Conservation (phyloP, 2,888 invertebrate species). For the Brachycybe producta region DNA sequence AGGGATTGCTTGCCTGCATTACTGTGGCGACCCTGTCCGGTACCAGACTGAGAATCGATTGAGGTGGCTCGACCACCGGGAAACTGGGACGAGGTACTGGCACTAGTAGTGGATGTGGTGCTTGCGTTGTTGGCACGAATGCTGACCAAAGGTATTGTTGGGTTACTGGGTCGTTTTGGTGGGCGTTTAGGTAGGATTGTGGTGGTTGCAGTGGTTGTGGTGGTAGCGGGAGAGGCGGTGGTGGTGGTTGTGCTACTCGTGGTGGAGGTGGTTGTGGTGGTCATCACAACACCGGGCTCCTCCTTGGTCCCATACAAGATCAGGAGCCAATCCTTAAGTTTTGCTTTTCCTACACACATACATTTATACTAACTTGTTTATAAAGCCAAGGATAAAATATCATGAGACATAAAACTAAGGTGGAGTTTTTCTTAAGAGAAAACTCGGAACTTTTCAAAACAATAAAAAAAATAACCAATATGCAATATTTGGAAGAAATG, state of each 20-base stretch:
- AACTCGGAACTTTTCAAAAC: too few species aligned
- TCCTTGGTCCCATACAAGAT: conserved; percentile 33
- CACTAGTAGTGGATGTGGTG: conserved; percentile 1
- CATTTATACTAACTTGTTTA: too few species aligned
- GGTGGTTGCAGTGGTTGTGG: conserved; percentile 4
- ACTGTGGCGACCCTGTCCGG: conserved; percentile 12
- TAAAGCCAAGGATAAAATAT: too few species aligned
- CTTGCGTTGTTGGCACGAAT: too few species aligned
- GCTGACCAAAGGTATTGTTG: too few species aligned
- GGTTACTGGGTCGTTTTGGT: conserved; percentile 9
- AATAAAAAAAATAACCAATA: too few species aligned
- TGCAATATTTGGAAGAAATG: too few species aligned
- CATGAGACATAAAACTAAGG: too few species aligned
- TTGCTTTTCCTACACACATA: conserved; percentile 23
- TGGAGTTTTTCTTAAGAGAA: too few species aligned
- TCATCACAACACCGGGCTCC: conserved; percentile 14
- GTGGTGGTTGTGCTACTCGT: conserved; percentile 13
- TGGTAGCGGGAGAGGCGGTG: conserved; percentile 10
- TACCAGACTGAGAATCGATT: conserved; percentile 1
- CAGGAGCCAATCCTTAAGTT: conserved; percentile 33
- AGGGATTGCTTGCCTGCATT: conserved; percentile 20
- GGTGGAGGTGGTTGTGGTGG: conserved; percentile 11
- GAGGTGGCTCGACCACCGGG: conserved; percentile 5
- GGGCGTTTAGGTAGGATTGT: conserved; percentile 6
- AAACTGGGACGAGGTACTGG: conserved; percentile 8